phyloP scores from a whole-genome alignment of 1,140 invertebrate genomes.

The fruit fly (Drosophila melanogaster) region Release_6_plus_ISO1_MT NT_037436.4:17597001-17597500 shows the following conservation, averaged over 20 bases:
- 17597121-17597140: neutral
- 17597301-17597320: too few species aligned
- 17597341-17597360: too few species aligned
- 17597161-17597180: neutral
- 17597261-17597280: too few species aligned
- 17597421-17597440: neutral
- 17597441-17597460: slow-evolving; percentile 49
- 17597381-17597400: neutral
- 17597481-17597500: slow-evolving; percentile 75
- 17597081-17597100: neutral
- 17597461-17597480: slow-evolving; percentile 59
- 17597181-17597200: neutral
- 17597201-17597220: neutral
- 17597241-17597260: neutral
- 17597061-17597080: neutral
- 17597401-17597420: neutral
- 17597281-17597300: neutral
- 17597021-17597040: neutral
- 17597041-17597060: neutral
- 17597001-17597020: neutral
- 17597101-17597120: too few species aligned
- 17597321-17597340: too few species aligned
- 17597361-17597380: too few species aligned
- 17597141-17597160: neutral
- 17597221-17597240: neutral